A percentile compares a stretch with the other conserved stretches of the same genome.
These are phyloP conservation scores for Gallinago jamesoni DNA, from an alignment of 2,113 vertebrate genomes.

Conservation along the genomic window DNA sequence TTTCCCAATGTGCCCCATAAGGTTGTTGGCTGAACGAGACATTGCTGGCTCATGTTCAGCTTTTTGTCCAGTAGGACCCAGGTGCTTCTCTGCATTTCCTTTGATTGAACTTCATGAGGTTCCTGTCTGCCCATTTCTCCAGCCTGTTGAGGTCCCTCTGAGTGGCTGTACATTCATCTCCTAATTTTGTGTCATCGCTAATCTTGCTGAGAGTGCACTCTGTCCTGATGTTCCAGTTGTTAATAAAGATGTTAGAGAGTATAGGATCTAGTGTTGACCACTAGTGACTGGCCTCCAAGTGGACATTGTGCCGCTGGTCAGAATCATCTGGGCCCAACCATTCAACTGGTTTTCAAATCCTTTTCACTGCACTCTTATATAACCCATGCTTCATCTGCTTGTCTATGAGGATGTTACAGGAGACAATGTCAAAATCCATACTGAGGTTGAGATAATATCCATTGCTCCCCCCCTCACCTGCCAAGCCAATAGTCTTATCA, in stretches of 20 bases:
- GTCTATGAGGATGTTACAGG: background rate
- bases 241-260: background rate
- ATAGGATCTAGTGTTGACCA: background rate
- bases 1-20: background rate
- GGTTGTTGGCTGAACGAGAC: background rate
- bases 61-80: background rate
- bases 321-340: background rate
- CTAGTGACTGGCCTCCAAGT: background rate
- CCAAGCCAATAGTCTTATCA: background rate
- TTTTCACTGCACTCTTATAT: rapidly evolving
- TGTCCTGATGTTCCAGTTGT: background rate
- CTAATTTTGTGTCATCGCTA: background rate
- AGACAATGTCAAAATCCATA: background rate
- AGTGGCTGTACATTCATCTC: background rate
- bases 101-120: background rate
- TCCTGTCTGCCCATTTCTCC: background rate
- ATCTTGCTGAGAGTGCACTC: background rate
- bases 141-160: background rate
- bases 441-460: background rate
- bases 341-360: background rate
- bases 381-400: background rate
- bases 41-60: background rate
- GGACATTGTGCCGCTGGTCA: background rate
- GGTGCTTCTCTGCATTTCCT: background rate
- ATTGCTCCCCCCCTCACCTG: background rate